Base-by-base conservation (phyloP, 2,797 vertebrate species). In the Phoeniculus purpureus region DNA sequence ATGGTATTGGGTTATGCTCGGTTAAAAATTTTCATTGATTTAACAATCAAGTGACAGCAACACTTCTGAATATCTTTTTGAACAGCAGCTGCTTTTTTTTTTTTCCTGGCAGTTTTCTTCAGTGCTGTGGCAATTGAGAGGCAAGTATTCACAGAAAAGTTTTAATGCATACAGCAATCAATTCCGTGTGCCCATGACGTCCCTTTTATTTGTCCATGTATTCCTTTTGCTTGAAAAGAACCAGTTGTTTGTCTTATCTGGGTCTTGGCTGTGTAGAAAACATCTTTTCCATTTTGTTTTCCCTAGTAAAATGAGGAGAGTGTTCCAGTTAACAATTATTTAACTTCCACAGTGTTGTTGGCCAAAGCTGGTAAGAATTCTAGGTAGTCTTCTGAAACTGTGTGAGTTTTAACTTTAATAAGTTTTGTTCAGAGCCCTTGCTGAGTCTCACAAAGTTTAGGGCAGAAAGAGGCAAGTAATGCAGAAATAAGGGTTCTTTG, bases 21-120 rank as follows among this genome's bases (percentile, higher is more conserved):
- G 82, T 89, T 86, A 52, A 80, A 94, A 94, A 14, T 15, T 84
- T 85, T 65, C 68, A 50, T 75, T 81, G 67, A 92, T 75, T 58
- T 85, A 17, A 73, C 27, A 48, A 66, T 80, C 52, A 94, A 95
- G 95, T 95, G 95, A 95, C 93, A 96, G 92, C 93, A 95, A 94
- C 94, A 90, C 94, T 94, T 96, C 61, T 89, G 70, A 85, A 6
- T 92, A 68, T 92, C 50, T 89, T 91, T 93, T 65, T 31, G 45
- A 89, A 55, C 73, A 85, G 58, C 52, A 61, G 70, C 55, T 65
- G 56, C 23, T 61, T 70, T 55, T 56, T 45, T 54, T 16, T 27
- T 31, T 52, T 47, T 12, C 5, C 27, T 31, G 52, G 29, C 65
- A 25, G 54, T 76, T 93, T 89, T 79, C 56, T 74, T 43, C 47